Conservation (phyloP, 2,888 invertebrate species). For the Acanthopleura granulata region DNA sequence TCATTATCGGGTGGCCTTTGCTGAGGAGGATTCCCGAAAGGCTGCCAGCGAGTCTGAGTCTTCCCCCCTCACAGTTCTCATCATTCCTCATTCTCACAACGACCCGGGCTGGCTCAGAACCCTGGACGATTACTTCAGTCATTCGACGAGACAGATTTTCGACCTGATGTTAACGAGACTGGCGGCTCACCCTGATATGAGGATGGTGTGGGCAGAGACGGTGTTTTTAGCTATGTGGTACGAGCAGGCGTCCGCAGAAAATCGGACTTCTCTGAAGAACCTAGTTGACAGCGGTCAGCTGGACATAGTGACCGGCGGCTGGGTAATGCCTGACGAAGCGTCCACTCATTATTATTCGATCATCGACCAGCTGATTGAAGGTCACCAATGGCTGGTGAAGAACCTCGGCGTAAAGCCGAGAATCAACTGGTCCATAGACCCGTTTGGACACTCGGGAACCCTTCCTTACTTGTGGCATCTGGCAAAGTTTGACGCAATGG, state of each 20-base stretch:
- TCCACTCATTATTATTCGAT: conserved; percentile 56
- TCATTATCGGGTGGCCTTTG: background rate
- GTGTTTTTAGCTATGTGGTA: conserved; percentile 62
- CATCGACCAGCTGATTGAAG: conserved; percentile 60
- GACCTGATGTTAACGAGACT: conserved; percentile 92
- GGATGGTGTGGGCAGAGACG: conserved; percentile 64
- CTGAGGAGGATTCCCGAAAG: background rate
- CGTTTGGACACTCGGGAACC: conserved; percentile 62
- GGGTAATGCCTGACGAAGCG: conserved; percentile 65
- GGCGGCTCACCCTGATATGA: conserved; percentile 79
- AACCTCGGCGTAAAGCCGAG: conserved; percentile 71
- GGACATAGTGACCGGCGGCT: conserved; percentile 61
- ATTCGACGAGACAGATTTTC: conserved; percentile 82
- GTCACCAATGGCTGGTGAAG: conserved; percentile 58
- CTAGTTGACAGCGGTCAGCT: conserved; percentile 50
- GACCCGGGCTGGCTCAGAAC: conserved; percentile 98
- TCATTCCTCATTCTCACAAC: conserved; percentile 95
- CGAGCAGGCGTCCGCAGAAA: conserved; percentile 36
- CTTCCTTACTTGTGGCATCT: conserved; percentile 55
- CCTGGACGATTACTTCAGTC: conserved; percentile 92
- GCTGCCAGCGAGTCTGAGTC: background rate
- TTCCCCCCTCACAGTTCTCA: conserved; percentile 69
- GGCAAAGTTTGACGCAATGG: conserved; percentile 53
- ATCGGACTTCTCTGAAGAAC: conserved; percentile 33
- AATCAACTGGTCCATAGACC: conserved; percentile 59